Percentiles rank a stretch among this genome's conserved stretches.
Evolutionary conservation across 2,113 vertebrate genomes (phyloP).

Genomic region (Spilogale gracilis): DNA sequence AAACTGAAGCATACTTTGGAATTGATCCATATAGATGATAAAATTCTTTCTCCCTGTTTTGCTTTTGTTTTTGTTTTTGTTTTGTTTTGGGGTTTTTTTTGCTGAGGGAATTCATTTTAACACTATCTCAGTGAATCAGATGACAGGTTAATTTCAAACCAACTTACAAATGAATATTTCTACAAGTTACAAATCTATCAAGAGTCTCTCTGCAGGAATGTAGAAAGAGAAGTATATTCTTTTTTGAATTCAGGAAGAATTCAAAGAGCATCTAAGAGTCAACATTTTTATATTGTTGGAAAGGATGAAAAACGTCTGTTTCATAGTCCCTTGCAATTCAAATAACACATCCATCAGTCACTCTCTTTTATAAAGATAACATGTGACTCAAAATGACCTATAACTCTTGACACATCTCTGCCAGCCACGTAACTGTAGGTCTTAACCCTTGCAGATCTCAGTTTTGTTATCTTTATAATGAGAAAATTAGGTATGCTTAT

Average conservation of each 20-base stretch:
- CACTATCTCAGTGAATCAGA: conserved; percentile 65
- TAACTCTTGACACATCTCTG: neutral
- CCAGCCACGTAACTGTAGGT: neutral
- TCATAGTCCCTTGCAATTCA: neutral
- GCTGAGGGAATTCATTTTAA: conserved; percentile 75
- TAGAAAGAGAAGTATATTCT: conserved; percentile 10
- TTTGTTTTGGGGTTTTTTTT: neutral
- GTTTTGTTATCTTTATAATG: neutral
- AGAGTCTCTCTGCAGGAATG: conserved; percentile 54
- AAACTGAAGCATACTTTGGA: conserved; percentile 79
- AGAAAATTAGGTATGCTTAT: neutral
- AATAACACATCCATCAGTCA: neutral
- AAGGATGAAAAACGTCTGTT: neutral
- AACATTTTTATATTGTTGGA: neutral
- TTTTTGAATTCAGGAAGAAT: neutral
- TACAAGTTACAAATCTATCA: conserved; percentile 76
- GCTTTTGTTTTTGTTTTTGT: neutral
- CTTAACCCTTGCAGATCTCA: neutral
- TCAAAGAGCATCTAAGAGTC: neutral
- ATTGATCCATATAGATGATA: conserved; percentile 78
- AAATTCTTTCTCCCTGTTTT: conserved; percentile 69
- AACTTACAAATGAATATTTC: conserved; percentile 52
- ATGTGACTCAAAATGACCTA: neutral
- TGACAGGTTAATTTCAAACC: conserved; percentile 66
- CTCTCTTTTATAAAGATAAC: neutral